A percentile compares a stretch with the other conserved stretches of the same genome.
Evolutionary conservation across 2,797 vertebrate genomes (phyloP).

Genomic region (Schizothorax lantsangensis): DNA sequence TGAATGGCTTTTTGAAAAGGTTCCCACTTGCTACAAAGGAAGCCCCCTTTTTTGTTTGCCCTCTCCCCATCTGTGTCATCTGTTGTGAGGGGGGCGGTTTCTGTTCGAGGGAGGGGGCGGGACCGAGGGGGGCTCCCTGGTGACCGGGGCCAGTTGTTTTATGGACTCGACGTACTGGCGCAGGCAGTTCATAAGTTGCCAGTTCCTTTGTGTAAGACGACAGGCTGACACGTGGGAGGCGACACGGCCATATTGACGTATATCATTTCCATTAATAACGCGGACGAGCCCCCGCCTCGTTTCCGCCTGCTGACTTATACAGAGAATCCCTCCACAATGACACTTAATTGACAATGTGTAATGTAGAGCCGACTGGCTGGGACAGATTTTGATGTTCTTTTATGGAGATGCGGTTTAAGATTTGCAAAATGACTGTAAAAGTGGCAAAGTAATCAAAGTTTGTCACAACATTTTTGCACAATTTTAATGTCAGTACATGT

Average conservation of each 20-base stretch:
- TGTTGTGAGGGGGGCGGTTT: constrained; percentile 84
- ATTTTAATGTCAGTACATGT: neutral
- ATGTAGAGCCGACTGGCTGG: neutral
- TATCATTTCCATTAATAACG: constrained; percentile 99
- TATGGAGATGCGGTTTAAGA: neutral
- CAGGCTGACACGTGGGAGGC: constrained; percentile 94
- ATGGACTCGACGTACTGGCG: constrained; percentile 93
- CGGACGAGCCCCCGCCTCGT: constrained; percentile 85
- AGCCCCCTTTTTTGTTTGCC: constrained; percentile 87
- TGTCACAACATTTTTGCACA: neutral
- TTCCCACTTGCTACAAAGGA: constrained; percentile 88
- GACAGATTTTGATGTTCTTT: constrained; percentile 32
- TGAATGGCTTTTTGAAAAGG: constrained; percentile 91
- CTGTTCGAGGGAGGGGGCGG: constrained; percentile 76
- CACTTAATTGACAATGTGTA: constrained; percentile 46
- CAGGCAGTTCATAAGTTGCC: constrained; percentile 96
- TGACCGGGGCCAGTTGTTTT: constrained; percentile 92
- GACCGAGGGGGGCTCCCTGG: constrained; percentile 87
- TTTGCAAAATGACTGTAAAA: neutral
- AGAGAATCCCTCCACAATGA: constrained; percentile 49
- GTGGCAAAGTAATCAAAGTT: neutral
- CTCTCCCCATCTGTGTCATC: constrained; percentile 98
- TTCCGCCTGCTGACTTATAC: constrained; percentile 79
- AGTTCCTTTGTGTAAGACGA: constrained; percentile 87
- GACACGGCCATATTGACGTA: constrained; percentile 93